A percentile compares a stretch with the other conserved stretches of the same genome.
These are phyloP conservation scores for Desmophyllum pertusum DNA, from an alignment of 92 coral and sea anemone genomes.

Conservation along the genomic window DNA sequence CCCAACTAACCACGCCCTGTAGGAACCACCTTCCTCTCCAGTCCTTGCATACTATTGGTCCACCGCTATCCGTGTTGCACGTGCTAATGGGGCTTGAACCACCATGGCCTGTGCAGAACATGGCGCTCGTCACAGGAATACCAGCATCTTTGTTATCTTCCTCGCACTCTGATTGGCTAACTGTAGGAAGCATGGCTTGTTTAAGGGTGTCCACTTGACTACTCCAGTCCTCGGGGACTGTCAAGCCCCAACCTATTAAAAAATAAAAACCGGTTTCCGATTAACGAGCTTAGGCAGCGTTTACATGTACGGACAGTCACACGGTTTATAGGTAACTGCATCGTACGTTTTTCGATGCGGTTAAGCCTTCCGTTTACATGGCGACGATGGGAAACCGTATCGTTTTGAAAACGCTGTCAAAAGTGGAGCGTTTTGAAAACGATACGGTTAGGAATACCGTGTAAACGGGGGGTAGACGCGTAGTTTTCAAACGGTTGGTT, in stretches of 20 bases:
- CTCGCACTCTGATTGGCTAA: conserved; percentile 57
- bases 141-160: conserved; percentile 38
- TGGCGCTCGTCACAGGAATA: conserved; percentile 59
- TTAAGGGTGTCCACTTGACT: conserved; percentile 76
- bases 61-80: conserved; percentile 84
- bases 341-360: no score
- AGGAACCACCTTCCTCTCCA: conserved; percentile 64
- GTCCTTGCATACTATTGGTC: conserved; percentile 69
- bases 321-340: no score
- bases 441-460: no score
- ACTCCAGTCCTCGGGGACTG: conserved; percentile 72
- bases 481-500: no score
- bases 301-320: no score
- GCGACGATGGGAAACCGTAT: no score
- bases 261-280: background rate
- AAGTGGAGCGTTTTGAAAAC: no score
- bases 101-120: conserved; percentile 73
- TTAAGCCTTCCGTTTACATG: no score
- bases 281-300: no score
- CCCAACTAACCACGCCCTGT: conserved; percentile 88
- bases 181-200: conserved; percentile 67
- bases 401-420: no score
- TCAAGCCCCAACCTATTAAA: conserved; percentile 74
- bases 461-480: no score
- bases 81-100: conserved; percentile 51